A percentile compares a stretch with the other conserved stretches of the same genome.
Evolutionary conservation across 2,113 vertebrate genomes (phyloP).

Genomic region (Petromus typicus): DNA sequence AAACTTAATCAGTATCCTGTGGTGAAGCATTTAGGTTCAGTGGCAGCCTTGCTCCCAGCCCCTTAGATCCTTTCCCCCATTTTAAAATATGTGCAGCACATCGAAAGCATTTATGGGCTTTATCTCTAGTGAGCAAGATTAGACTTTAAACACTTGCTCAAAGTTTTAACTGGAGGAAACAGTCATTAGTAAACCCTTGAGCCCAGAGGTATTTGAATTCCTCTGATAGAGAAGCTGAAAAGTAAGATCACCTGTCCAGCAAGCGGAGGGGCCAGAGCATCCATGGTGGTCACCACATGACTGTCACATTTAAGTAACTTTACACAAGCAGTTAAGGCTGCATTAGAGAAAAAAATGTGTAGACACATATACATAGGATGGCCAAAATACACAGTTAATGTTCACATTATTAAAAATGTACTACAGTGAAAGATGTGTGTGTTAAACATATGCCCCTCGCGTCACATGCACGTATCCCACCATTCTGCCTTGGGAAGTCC

Average conservation of each 20-base stretch:
- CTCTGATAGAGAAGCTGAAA: neutral
- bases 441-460: neutral
- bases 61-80: neutral
- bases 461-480: neutral
- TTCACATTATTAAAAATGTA: neutral
- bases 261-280: no score
- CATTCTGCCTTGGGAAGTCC: neutral
- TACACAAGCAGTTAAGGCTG: neutral
- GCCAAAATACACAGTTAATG: neutral
- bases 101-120: conserved; percentile 34
- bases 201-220: neutral
- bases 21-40: neutral
- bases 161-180: neutral
- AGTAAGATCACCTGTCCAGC: neutral
- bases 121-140: neutral
- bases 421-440: neutral
- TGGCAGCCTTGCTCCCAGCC: neutral
- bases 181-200: neutral
- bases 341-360: neutral
- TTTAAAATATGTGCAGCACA: neutral
- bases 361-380: neutral
- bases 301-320: neutral
- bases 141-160: neutral
- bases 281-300: neutral
- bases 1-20: neutral